Conservation (phyloP, 1,140 invertebrate genomes). For the Epicauta chinensis region DNA sequence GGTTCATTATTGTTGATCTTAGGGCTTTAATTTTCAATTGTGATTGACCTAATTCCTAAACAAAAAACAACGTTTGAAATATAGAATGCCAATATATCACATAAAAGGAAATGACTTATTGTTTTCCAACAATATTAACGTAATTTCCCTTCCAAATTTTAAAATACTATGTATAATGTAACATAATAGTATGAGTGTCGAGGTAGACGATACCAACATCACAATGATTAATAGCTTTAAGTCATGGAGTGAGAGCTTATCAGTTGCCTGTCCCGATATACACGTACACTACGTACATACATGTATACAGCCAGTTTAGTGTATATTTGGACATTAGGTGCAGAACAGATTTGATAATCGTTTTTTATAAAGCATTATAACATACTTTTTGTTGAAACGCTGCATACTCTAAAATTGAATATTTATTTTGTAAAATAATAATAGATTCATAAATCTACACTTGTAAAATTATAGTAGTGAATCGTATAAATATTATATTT, state of each 20-base stretch:
- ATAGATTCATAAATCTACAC: too few relatives aligned
- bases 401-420: too few relatives aligned
- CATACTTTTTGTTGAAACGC: too few relatives aligned
- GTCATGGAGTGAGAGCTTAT: constrained; percentile 10
- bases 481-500: too few relatives aligned
- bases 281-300: background rate
- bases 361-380: too few relatives aligned
- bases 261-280: background rate
- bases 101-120: background rate
- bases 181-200: constrained; percentile 11
- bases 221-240: constrained; percentile 6
- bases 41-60: too few relatives aligned
- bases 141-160: constrained; percentile 4
- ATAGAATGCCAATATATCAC: too few relatives aligned
- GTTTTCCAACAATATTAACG: background rate
- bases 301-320: background rate
- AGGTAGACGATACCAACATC: background rate
- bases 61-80: too few relatives aligned
- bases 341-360: background rate
- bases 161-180: constrained; percentile 5
- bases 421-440: too few relatives aligned
- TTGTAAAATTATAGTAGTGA: too few relatives aligned
- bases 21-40: too few relatives aligned
- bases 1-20: too few relatives aligned
- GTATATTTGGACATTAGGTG: background rate